Evolutionary conservation across 2,113 vertebrate genomes (phyloP), one percentile per base, ranked within the genome.

Genomic region (Hiodon alosoides): DNA sequence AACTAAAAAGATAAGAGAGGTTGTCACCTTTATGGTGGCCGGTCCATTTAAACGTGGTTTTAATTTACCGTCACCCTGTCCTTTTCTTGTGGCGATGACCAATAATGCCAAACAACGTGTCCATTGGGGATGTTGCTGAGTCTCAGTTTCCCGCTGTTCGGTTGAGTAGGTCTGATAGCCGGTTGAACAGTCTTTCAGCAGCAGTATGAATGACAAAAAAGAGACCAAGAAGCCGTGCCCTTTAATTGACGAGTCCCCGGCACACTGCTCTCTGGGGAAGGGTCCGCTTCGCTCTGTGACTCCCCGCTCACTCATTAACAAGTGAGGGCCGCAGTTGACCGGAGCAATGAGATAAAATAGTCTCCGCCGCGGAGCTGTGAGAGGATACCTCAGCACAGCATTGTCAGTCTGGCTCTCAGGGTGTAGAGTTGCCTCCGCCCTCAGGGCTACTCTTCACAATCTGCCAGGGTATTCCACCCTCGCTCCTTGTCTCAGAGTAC

Each of bases 281-380:
- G 47, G 68, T 16, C 55, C 31, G 58, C 82, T 69, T 47, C 80
- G 7, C 85, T 75, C 82, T 71, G 72, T 85, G 81, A 85, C 83
- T 87, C 88, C 88, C 86, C 70, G 9, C 17, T 59, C 70, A 58
- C 81, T 88, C 89, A 90, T 90, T 90, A 90, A 86, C 82, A 83
- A 72, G 80, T 79, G 86, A 85, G 85, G 81, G 78, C 76, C 82
- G 87, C 86, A 90, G 90, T 90, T 85, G 89, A 83, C 87, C 87
- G 84, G 82, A 71, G 84, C 90, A 88, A 91, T 90, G 90, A 90
- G 90, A 92, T 92, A 90, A 89, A 88, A 90, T 85, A 87, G 85
- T 89, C 82, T 78, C 2, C 10, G 83, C 76, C 59, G 13, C 46
- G 2, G 76, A 87, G 86, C 88, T 89, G 87, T 89, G 89, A 88